Conservation (phyloP, 2,797 vertebrate species). For the Setipinna tenuifilis region DNA sequence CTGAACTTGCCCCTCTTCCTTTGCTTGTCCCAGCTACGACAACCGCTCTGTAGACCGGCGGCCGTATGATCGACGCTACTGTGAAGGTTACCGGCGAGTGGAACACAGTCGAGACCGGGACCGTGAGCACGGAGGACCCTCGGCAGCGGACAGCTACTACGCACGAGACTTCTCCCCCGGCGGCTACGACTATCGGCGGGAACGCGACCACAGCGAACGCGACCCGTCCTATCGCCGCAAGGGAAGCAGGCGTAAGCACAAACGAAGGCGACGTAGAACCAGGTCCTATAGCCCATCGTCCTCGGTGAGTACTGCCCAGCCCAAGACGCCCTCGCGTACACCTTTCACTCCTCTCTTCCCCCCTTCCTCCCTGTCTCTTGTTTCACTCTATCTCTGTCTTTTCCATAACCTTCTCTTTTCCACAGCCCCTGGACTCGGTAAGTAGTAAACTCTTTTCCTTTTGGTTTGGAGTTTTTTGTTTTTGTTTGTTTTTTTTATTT, state of each 20-base stretch:
- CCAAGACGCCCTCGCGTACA: slow-evolving; percentile 67
- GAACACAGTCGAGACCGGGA: slow-evolving; percentile 88
- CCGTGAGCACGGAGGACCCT: slow-evolving; percentile 75
- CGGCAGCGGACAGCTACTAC: slow-evolving; percentile 82
- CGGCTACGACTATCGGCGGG: slow-evolving; percentile 86
- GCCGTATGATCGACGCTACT: slow-evolving; percentile 86
- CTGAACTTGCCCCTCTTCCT: background rate
- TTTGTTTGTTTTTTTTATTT: slow-evolving; percentile 62
- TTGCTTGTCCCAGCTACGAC: slow-evolving; percentile 78
- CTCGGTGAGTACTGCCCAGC: slow-evolving; percentile 93
- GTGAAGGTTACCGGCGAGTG: slow-evolving; percentile 86
- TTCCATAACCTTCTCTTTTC: slow-evolving; percentile 68
- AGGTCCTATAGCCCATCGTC: slow-evolving; percentile 97
- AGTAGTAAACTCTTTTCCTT: slow-evolving; percentile 79
- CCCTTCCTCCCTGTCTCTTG: slow-evolving; percentile 50
- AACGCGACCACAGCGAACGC: slow-evolving; percentile 76
- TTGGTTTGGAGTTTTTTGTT: slow-evolving; percentile 58
- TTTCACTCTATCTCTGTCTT: slow-evolving; percentile 50
- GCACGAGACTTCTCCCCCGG: slow-evolving; percentile 79
- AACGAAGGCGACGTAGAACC: slow-evolving; percentile 94
- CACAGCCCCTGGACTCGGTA: slow-evolving; percentile 80
- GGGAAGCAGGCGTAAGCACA: slow-evolving; percentile 97
- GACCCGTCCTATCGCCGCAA: slow-evolving; percentile 81
- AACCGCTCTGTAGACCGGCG: slow-evolving; percentile 87
- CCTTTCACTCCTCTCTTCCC: slow-evolving; percentile 57